Percentiles rank a stretch among this genome's conserved stretches.
These are phyloP conservation scores for Chrysotoxum bicinctum DNA, from an alignment of 2,888 invertebrate species.

Conservation along the genomic window DNA sequence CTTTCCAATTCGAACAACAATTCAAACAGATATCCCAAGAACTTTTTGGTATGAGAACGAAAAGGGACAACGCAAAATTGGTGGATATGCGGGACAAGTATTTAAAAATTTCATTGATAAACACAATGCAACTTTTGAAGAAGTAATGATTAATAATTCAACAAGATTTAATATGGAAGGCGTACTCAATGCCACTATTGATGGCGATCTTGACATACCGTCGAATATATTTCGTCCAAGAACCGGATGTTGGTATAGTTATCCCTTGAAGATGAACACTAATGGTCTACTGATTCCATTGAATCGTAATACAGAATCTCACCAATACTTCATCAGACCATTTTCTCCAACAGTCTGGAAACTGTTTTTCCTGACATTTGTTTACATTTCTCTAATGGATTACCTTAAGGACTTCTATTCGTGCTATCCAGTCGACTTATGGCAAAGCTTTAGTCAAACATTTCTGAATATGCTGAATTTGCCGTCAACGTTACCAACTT, in stretches of 20 bases:
- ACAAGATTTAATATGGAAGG: neutral
- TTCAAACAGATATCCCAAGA: slow-evolving; percentile 18
- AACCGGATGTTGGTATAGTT: neutral
- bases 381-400: slow-evolving; percentile 9
- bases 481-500: neutral
- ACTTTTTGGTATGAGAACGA: slow-evolving; percentile 22
- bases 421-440: neutral
- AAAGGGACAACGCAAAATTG: neutral
- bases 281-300: slow-evolving; percentile 7
- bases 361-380: neutral
- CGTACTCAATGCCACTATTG: neutral
- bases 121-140: slow-evolving; percentile 37
- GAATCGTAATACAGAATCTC: neutral
- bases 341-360: neutral
- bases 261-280: neutral
- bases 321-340: slow-evolving; percentile 32
- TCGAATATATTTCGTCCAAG: neutral
- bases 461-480: slow-evolving; percentile 5
- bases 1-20: slow-evolving; percentile 31
- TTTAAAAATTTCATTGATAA: slow-evolving; percentile 17
- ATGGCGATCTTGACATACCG: slow-evolving; percentile 23
- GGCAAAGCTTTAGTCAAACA: slow-evolving; percentile 18
- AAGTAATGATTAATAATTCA: slow-evolving; percentile 12
- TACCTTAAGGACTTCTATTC: neutral
- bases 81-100: slow-evolving; percentile 6